A percentile compares a stretch with the other conserved stretches of the same genome.
phyloP scores from a whole-genome alignment of 64 coral and sea anemone species.

The Dendrophyllia cribrosa region DNA sequence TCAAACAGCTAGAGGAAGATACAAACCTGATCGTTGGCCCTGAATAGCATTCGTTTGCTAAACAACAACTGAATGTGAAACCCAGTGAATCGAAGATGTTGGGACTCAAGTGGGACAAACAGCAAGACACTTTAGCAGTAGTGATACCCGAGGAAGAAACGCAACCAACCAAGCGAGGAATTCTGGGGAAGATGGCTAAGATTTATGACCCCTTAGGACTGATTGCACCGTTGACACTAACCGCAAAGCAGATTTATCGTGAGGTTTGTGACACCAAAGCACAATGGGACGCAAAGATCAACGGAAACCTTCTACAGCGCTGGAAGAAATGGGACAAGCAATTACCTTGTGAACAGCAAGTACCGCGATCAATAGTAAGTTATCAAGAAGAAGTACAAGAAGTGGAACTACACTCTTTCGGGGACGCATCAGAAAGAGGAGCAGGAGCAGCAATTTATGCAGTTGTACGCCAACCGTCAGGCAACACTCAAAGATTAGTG shows the following conservation, averaged over 20 bases:
- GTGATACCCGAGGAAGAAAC: constrained; percentile 24
- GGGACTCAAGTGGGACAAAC: constrained; percentile 16
- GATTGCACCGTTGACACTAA: constrained; percentile 20
- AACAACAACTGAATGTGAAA: constrained; percentile 43
- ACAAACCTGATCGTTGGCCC: constrained; percentile 1
- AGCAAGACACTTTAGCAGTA: constrained; percentile 14
- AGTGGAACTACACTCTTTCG: constrained; percentile 38
- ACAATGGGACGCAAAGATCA: constrained; percentile 32
- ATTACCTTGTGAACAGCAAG: constrained; percentile 13
- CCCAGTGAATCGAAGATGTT: constrained; percentile 33
- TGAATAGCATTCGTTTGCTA: constrained; percentile 23
- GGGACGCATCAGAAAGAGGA: constrained; percentile 14
- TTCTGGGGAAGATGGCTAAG: constrained; percentile 22
- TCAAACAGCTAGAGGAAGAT: constrained; percentile 15
- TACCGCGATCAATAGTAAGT: constrained; percentile 26
- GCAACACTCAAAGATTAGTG: constrained; percentile 6
- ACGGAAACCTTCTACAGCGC: not conserved
- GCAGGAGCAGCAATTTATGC: constrained; percentile 2
- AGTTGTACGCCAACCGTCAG: constrained; percentile 16
- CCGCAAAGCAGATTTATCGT: constrained; percentile 23
- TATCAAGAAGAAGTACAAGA: constrained; percentile 25
- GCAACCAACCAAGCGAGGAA: constrained; percentile 31
- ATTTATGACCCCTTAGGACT: constrained; percentile 38
- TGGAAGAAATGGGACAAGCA: constrained; percentile 37
- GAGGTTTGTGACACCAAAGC: constrained; percentile 36